Base-by-base conservation (phyloP, 2,113 vertebrate species). In the Dermatemys mawii region DNA sequence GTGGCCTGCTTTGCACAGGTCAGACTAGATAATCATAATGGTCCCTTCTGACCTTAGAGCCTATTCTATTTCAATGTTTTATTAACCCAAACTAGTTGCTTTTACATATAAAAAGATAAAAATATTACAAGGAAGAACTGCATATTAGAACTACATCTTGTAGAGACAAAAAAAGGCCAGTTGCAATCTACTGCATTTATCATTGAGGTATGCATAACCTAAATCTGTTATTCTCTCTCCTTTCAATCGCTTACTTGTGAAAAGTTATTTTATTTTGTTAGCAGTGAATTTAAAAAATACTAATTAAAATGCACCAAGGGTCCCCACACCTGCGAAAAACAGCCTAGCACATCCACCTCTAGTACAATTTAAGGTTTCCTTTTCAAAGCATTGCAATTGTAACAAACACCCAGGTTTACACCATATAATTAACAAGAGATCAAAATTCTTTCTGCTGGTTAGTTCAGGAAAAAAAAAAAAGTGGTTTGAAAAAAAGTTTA, bases 331-430 rank as follows among this genome's bases (percentile, higher is more conserved):
- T 78, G 54, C 87, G 38, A 63, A 35, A 17, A 83, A 24, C 70
- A 92, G 26, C 24, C 67, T 78, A 85, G 79, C 51, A 87, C 26
- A 81, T 35, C 82, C 48, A 50, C 9, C 0, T 0, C 50, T 51
- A 90, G 29, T 79, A 81, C 88, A 91, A 82, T 55, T 91, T 44
- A 90, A 91, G 29, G 48, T 44, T 11, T 51, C 2, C 1, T 29
- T 84, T 90, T 92, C 86, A 91, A 95, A 95, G 60, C n/a, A 87
- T 81, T 83, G 38, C 2, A 90, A 55, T 92, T 93, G 48, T 78
- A 91, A 82, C 22, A 76, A 92, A 94, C 85, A 90, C 80, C 41
- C 24, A 44, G 73, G 4, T 41, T 46, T 76, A 76, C 38, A n/a
- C n/a, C 19, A 70, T 93, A 78, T 85, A 49, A 89, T 60, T 89